Conservation (phyloP, 2,113 vertebrate species). For the Solea solea region DNA sequence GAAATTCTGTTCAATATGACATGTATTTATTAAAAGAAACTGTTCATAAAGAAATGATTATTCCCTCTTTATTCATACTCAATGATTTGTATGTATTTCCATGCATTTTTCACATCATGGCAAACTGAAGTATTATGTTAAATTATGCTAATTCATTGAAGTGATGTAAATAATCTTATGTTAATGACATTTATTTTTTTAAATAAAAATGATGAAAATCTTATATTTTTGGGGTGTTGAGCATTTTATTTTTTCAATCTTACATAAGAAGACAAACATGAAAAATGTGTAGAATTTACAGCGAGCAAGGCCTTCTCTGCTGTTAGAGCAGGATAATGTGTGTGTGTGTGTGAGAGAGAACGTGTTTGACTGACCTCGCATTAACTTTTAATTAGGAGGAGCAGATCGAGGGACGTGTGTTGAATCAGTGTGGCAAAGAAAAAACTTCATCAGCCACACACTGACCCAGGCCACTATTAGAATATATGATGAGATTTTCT, state of each 20-base stretch:
- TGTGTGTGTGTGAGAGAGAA: constrained; percentile 16
- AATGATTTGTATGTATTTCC: neutral
- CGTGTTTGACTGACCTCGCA: constrained; percentile 54
- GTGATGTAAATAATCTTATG: neutral
- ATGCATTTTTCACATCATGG: neutral
- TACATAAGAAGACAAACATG: neutral
- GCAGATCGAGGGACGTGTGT: constrained; percentile 55
- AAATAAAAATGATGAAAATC: constrained; percentile 28
- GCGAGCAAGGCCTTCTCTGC: neutral
- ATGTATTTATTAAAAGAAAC: neutral
- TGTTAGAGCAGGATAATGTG: neutral
- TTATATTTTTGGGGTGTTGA: neutral
- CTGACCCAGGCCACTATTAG: constrained; percentile 16
- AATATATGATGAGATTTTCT: constrained; percentile 25
- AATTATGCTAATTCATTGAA: neutral
- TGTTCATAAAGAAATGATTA: constrained; percentile 13
- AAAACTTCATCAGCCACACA: constrained; percentile 51
- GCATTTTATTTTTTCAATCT: neutral
- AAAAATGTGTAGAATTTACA: neutral
- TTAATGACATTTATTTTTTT: neutral
- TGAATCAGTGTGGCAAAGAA: constrained; percentile 43
- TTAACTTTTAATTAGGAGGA: constrained; percentile 71
- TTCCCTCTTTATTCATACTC: neutral
- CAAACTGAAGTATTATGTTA: neutral
- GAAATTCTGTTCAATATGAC: neutral